phyloP scores from a whole-genome alignment of 2,888 invertebrate genomes.

The Euproctis similis region DNA sequence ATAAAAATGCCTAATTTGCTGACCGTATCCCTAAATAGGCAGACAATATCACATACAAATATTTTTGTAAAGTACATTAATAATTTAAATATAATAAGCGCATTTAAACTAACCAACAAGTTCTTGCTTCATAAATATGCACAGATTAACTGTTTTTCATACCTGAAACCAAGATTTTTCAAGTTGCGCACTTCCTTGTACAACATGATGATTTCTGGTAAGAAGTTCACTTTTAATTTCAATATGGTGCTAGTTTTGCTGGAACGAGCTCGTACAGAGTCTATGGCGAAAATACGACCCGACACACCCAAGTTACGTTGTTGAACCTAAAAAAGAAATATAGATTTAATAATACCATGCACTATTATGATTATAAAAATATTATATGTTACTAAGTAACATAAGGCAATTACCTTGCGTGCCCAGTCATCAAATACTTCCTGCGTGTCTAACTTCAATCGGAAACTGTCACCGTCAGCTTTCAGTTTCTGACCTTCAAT shows the following conservation, averaged over 20 bases:
- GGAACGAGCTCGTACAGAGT: constrained; percentile 84
- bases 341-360: constrained; percentile 1
- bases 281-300: constrained; percentile 95
- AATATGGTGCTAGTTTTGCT: constrained; percentile 89
- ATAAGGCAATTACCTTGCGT: constrained; percentile 77
- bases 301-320: constrained; percentile 95
- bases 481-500: constrained; percentile 98
- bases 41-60: too few relatives aligned
- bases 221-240: constrained; percentile 94
- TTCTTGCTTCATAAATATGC: neutral
- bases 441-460: constrained; percentile 95
- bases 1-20: too few relatives aligned
- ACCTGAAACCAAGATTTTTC: constrained; percentile 93
- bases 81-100: too few relatives aligned
- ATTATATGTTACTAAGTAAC: neutral
- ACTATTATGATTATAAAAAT: neutral
- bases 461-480: constrained; percentile 98
- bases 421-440: constrained; percentile 99
- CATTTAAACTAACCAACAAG: too few relatives aligned
- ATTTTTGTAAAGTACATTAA: too few relatives aligned
- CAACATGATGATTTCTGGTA: constrained; percentile 97
- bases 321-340: constrained; percentile 78
- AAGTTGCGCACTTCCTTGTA: constrained; percentile 98
- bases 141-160: too few relatives aligned
- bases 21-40: too few relatives aligned